Evolutionary conservation across 2,888 invertebrate genomes (phyloP).

Genomic region (Drosophila lacicola): DNA sequence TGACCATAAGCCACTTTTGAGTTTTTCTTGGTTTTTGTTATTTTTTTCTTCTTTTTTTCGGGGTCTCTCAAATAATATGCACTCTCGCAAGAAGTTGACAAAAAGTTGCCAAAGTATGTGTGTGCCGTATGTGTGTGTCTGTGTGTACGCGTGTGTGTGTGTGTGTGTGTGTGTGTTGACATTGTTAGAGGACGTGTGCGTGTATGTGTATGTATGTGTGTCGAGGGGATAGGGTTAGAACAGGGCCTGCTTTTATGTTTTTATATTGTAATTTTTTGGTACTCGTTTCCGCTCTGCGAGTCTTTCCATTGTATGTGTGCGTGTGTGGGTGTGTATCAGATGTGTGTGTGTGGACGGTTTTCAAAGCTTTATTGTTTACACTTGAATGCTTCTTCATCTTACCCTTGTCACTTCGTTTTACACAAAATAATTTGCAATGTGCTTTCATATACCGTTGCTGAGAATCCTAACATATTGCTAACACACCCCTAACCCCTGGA

Average conservation of each 20-base stretch:
- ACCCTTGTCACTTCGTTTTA: constrained; percentile 50
- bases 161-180: constrained; percentile 13
- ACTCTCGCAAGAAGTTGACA: constrained; percentile 24
- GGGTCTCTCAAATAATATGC: constrained; percentile 22
- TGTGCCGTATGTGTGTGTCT: constrained; percentile 10
- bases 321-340: constrained; percentile 30
- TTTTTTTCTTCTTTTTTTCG: constrained; percentile 5
- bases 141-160: constrained; percentile 16
- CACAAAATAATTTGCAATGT: constrained; percentile 48
- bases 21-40: neutral
- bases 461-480: neutral
- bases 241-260: too few relatives aligned
- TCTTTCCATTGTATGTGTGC: constrained; percentile 12
- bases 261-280: too few relatives aligned
- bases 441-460: constrained; percentile 31
- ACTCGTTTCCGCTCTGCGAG: too few relatives aligned
- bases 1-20: constrained; percentile 19
- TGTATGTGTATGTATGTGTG: neutral
- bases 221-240: too few relatives aligned
- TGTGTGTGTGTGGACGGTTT: constrained; percentile 83
- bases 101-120: constrained; percentile 34
- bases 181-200: neutral
- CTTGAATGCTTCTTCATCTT: constrained; percentile 57
- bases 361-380: constrained; percentile 80
- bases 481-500: neutral